Conservation (phyloP, 1,140 invertebrate species). For the Heliconius melpomene region DNA sequence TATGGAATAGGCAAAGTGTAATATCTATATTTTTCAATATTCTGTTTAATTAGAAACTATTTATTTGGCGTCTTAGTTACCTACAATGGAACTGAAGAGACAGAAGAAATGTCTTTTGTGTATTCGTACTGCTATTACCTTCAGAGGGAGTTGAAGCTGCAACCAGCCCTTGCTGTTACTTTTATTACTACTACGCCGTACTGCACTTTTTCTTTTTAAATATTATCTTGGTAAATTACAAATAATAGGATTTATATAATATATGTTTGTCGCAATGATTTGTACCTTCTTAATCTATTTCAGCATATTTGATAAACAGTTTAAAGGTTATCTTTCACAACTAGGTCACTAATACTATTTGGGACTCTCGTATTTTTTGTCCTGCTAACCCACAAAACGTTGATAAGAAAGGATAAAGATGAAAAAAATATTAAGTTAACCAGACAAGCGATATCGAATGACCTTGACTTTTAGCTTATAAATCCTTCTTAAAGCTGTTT, state of each 20-base stretch:
- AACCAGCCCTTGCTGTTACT: no score
- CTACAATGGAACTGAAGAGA: no score
- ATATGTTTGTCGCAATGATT: neutral
- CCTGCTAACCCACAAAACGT: conserved; percentile 61
- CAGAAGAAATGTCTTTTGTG: no score
- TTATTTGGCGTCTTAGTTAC: no score
- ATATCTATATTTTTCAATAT: no score
- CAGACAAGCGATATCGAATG: neutral
- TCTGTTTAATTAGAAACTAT: no score
- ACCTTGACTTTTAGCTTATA: neutral
- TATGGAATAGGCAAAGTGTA: no score
- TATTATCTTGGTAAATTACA: neutral
- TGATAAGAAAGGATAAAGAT: neutral
- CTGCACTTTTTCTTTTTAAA: neutral
- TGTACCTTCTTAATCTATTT: conserved; percentile 3
- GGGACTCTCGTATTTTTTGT: conserved; percentile 60
- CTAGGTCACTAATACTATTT: conserved; percentile 60
- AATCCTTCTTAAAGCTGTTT: neutral
- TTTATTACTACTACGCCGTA: no score
- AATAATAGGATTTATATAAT: neutral
- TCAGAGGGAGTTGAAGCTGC: no score
- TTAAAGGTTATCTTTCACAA: conserved; percentile 66
- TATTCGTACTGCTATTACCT: no score
- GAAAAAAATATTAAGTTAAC: neutral
- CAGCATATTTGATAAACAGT: conserved; percentile 28